Evolutionary conservation across 2,797 vertebrate species (phyloP), one percentile per base, ranked within the genome.

Genomic region (Myotis pilosus): DNA sequence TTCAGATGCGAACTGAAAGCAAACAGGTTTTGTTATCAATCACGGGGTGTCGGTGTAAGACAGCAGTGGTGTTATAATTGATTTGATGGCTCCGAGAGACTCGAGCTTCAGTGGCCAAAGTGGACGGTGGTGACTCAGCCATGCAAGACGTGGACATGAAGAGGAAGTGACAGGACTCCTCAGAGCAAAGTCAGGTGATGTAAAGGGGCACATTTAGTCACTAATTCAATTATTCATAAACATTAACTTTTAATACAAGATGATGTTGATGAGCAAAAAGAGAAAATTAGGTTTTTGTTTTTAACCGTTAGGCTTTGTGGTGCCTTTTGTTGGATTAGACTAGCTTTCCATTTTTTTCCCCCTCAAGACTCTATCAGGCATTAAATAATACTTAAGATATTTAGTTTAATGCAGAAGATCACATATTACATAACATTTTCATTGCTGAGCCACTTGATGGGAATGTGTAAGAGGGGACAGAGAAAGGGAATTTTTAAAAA

Each of bases 1-100:
- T 98, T 99, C 98, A 98, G 97, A 98, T 98, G 98, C 97, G 97
- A 98, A 98, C 98, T 98, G 97, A 98, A 98, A 98, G 98, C 98
- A 98, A 98, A 98, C 98, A 98, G 98, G 98, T 98, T 98, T 98
- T 98, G 98, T 99, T 99, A 99, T 99, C 99, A 99, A 99, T 99
- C 99, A 99, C 98, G 97, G 97, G 97, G 97, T 97, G 97, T 97
- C 55, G 0, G 91, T 97, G 88, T 98, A 97, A 98, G 98, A 98
- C 98, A 98, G 98, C 97, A 96, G 96, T 91, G 96, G 95, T 98
- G 96, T 97, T 98, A 97, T 98, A 98, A 98, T 97, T 98, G 97
- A 98, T 98, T 98, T 98, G 98, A 98, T 98, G 97, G 97, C 98
- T 98, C 92, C 5, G 53, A 98, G 96, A 96, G 97, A 97, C 97